Base-by-base conservation (phyloP, 2,113 vertebrate species). In the Gnathonemus echidnorhynchus region DNA sequence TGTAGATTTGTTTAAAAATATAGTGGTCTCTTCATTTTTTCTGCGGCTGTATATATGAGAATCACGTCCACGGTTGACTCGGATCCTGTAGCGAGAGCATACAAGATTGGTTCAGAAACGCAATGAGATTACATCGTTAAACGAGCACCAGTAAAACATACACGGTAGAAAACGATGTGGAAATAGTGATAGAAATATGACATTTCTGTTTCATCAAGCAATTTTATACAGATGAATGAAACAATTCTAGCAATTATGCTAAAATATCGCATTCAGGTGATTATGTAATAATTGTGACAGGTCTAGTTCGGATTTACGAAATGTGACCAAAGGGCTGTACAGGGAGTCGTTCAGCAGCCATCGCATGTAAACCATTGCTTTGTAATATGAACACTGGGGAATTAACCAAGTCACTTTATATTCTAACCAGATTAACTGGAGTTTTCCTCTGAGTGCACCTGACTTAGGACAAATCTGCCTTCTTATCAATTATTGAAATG, bases 361-460 rank as follows among this genome's bases (percentile, higher is more conserved):
- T 86, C 46, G n/a, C n/a, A 48, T n/a, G 84, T 31, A 74, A 87
- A 42, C 56, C 48, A 87, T 27, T 80, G 24, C 39, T 10, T 39
- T 90, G 10, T 46, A 77, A 90, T 87, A 77, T 90, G 52, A 89
- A 62, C 90, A 90, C 88, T 87, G 35, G 31, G 89, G 15, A 91
- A 90, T 91, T 90, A 90, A 13, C 74, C 84, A 52, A 35, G 49
- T 58, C 46, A 86, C 19, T 91, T 85, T 90, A 91, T 92, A 88
- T 89, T 91, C 83, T 83, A 70, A 90, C 88, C 84, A 88, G 91
- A 89, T 91, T 91, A 92, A 88, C 70, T 52, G 90, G 89, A 92
- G 89, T 92, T 92, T 91, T 90, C 56, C 86, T 90, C 66, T 84
- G 46, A 88, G 89, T 42, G 91, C 92, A 90, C 86, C 90, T 90